These are phyloP conservation scores for Epinotia ramella DNA, from an alignment of 2,888 invertebrate genomes.

Conservation along the genomic window DNA sequence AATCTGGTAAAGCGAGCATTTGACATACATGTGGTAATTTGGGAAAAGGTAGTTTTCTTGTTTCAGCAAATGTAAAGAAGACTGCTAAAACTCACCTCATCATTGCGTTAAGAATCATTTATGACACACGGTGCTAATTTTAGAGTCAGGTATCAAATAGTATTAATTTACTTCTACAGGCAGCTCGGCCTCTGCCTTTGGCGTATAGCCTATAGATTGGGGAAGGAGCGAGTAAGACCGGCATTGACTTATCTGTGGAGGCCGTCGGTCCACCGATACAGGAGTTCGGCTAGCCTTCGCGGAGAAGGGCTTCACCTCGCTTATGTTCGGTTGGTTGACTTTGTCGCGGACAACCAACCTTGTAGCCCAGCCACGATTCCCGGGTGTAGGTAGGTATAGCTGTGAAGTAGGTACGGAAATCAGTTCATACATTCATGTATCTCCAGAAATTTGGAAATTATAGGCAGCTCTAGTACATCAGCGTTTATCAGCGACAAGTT, in stretches of 20 bases:
- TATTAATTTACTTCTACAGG: not conserved
- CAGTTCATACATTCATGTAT: constrained; percentile 33
- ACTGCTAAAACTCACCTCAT: constrained; percentile 21
- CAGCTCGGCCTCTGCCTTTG: not conserved
- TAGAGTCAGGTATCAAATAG: not conserved
- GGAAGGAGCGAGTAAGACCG: constrained; percentile 27
- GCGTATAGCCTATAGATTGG: constrained; percentile 1
- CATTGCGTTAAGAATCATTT: not conserved
- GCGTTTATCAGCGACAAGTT: constrained; percentile 13
- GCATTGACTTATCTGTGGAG: constrained; percentile 65
- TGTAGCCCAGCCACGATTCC: constrained; percentile 36
- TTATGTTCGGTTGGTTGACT: constrained; percentile 43
- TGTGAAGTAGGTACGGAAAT: constrained; percentile 45
- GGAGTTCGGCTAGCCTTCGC: constrained; percentile 65
- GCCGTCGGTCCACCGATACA: constrained; percentile 62
- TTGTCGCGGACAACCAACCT: constrained; percentile 23
- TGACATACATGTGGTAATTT: not conserved
- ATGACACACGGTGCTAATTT: not conserved
- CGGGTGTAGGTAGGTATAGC: constrained; percentile 24
- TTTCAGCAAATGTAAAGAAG: not conserved
- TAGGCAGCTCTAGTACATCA: not conserved
- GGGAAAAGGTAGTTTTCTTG: not conserved
- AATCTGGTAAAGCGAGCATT: not conserved
- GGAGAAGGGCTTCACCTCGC: constrained; percentile 62
- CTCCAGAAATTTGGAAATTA: constrained; percentile 8